Evolutionary conservation across 2,888 invertebrate genomes (phyloP).

Genomic region (Hetaerina titia): DNA sequence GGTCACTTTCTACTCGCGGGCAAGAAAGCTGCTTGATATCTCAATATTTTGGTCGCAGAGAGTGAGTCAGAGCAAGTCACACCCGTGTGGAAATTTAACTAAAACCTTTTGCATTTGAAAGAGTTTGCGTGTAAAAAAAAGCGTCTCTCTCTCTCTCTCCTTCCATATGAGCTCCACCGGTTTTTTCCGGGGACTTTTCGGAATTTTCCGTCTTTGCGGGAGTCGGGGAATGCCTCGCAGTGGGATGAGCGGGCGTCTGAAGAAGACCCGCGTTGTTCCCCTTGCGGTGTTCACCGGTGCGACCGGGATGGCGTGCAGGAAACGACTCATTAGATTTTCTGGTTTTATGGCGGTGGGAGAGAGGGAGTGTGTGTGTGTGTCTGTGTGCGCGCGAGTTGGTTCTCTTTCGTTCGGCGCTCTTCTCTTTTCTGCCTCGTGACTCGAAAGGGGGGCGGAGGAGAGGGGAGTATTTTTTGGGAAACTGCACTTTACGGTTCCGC

Average conservation of each 20-base stretch:
- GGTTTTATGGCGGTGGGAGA: neutral
- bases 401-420: neutral
- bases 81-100: too few relatives aligned
- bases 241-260: neutral
- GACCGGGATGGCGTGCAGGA: slow-evolving; percentile 57
- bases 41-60: too few relatives aligned
- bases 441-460: too few relatives aligned
- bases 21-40: neutral
- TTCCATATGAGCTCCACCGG: neutral
- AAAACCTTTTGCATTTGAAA: too few relatives aligned
- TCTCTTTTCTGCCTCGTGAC: too few relatives aligned
- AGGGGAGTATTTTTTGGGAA: too few relatives aligned
- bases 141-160: too few relatives aligned
- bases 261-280: neutral
- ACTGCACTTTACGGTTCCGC: too few relatives aligned
- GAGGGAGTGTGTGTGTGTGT: neutral
- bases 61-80: too few relatives aligned
- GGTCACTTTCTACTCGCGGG: neutral
- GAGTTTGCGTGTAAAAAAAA: too few relatives aligned
- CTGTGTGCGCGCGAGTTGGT: neutral
- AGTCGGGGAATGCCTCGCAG: neutral
- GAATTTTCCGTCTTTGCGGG: neutral
- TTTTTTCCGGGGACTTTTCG: neutral
- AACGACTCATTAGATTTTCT: slow-evolving; percentile 63
- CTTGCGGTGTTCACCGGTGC: neutral